Evolutionary conservation across 35 echinoderm and acorn worm species (phyloP).

Genomic region (Antedon bifida): DNA sequence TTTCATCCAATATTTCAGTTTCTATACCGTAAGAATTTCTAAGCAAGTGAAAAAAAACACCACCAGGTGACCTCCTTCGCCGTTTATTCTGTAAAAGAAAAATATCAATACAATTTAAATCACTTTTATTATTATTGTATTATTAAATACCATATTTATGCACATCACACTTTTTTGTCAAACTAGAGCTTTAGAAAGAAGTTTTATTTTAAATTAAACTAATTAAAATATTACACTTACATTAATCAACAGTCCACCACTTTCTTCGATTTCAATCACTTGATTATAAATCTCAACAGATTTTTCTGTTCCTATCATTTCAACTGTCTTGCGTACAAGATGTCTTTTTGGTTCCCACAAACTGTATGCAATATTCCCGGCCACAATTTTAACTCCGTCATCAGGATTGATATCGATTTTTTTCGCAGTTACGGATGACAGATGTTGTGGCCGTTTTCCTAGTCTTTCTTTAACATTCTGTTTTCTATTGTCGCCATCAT

Average conservation of each 20-base stretch:
- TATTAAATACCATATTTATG: no score
- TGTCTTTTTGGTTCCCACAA: constrained; percentile 67
- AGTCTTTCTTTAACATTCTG: constrained; percentile 23
- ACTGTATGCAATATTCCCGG: constrained; percentile 67
- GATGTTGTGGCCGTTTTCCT: neutral
- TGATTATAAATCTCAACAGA: constrained; percentile 35
- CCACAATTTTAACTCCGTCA: constrained; percentile 36
- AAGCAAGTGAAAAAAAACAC: constrained; percentile 63
- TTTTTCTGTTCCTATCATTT: constrained; percentile 60
- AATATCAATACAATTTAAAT: neutral
- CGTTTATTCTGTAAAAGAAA: constrained; percentile 45
- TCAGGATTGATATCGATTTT: constrained; percentile 18
- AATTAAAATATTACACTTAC: constrained; percentile 25
- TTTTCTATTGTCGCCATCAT: neutral
- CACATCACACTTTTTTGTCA: no score
- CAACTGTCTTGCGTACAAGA: constrained; percentile 46
- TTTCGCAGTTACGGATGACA: constrained; percentile 15
- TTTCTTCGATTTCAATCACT: constrained; percentile 46
- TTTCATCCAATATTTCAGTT: constrained; percentile 32
- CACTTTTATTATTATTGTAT: no score
- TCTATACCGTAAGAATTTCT: constrained; percentile 46
- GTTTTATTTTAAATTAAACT: neutral
- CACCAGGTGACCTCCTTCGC: constrained; percentile 59
- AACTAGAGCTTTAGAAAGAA: no score
- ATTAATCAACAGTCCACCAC: constrained; percentile 72